A percentile compares a stretch with the other conserved stretches of the same genome.
Evolutionary conservation across 2,888 invertebrate genomes (phyloP).

Genomic region (Sinelater perroti): DNA sequence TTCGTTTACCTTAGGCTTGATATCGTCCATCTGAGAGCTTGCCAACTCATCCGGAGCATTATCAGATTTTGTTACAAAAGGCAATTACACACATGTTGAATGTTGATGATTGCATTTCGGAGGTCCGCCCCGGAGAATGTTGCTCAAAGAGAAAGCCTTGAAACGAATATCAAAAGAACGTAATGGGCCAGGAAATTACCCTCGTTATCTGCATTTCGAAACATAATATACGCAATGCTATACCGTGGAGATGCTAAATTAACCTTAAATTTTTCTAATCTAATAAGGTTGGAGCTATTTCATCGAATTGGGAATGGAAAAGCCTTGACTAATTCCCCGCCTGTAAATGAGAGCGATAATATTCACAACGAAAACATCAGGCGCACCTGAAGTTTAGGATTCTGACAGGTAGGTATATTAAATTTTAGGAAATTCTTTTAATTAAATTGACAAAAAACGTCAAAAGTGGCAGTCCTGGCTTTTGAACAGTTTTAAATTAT

Average conservation of each 20-base stretch:
- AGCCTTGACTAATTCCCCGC: background rate
- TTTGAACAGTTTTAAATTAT: no score
- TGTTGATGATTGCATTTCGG: background rate
- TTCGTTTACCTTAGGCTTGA: no score
- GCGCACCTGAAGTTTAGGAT: background rate
- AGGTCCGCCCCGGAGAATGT: background rate
- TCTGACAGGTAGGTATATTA: background rate
- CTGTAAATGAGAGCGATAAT: background rate
- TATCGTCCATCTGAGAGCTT: no score
- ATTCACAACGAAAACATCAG: background rate
- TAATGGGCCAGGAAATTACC: constrained; percentile 4
- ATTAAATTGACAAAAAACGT: no score
- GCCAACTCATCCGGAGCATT: no score
- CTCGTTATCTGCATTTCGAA: constrained; percentile 3
- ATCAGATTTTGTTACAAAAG: no score
- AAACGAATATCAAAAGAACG: constrained; percentile 7
- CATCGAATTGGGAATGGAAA: background rate
- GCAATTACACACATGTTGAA: background rate
- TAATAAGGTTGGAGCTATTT: constrained; percentile 1
- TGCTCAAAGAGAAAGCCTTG: background rate
- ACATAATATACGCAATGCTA: constrained; percentile 4
- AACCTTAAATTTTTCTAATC: constrained; percentile 8
- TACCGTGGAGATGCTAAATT: constrained; percentile 1
- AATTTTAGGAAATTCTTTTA: no score
- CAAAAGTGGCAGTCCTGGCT: no score